A percentile compares a stretch with the other conserved stretches of the same genome.
Evolutionary conservation across 2,888 invertebrate genomes (phyloP).

Genomic region (Tetropium fuscum): DNA sequence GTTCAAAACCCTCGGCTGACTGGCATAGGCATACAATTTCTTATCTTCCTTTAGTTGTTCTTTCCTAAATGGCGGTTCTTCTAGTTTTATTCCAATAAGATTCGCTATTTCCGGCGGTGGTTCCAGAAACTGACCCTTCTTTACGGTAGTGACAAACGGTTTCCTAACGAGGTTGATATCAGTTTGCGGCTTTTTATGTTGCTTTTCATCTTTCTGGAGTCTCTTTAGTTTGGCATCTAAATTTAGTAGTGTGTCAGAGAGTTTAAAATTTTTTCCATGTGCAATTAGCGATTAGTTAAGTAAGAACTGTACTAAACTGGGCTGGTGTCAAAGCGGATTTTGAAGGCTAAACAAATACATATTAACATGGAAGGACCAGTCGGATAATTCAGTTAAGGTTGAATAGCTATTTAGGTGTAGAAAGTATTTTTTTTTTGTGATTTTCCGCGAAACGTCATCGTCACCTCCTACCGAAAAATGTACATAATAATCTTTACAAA

Average conservation of each 20-base stretch:
- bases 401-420: too few species aligned
- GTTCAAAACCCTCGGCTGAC: slow-evolving; percentile 71
- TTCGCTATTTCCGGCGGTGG: slow-evolving; percentile 80
- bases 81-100: slow-evolving; percentile 70
- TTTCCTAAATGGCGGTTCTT: slow-evolving; percentile 45
- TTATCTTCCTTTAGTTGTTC: slow-evolving; percentile 56
- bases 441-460: too few species aligned
- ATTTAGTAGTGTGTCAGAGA: neutral
- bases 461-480: too few species aligned
- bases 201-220: slow-evolving; percentile 73
- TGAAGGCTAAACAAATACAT: too few species aligned
- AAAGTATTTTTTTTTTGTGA: too few species aligned
- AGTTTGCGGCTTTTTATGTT: slow-evolving; percentile 46
- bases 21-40: slow-evolving; percentile 75
- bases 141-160: slow-evolving; percentile 85
- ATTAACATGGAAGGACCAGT: too few species aligned
- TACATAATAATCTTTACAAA: too few species aligned
- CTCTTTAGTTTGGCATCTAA: slow-evolving; percentile 76
- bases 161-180: slow-evolving; percentile 55
- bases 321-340: too few species aligned
- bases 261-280: too few species aligned
- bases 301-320: neutral
- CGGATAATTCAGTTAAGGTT: too few species aligned
- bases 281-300: too few species aligned
- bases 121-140: slow-evolving; percentile 81